Conservation (phyloP, 2,888 invertebrate genomes). For the Matsumyia berberina region DNA sequence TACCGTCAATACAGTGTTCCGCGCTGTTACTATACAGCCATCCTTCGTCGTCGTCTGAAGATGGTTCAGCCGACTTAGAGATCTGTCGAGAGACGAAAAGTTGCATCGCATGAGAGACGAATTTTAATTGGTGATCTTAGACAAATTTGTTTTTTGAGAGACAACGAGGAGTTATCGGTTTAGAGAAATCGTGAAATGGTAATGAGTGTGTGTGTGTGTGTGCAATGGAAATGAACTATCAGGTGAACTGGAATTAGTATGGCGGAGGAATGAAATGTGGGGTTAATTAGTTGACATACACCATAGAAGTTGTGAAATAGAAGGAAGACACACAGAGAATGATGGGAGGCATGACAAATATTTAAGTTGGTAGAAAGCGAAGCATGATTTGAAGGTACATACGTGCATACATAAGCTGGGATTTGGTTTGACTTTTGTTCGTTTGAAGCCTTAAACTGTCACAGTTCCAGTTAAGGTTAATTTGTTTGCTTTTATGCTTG, state of each 20-base stretch:
- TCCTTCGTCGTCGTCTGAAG: conserved; percentile 86
- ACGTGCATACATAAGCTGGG: conserved; percentile 12
- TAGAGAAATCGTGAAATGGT: conserved; percentile 70
- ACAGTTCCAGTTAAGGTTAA: conserved; percentile 42
- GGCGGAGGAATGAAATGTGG: conserved; percentile 58
- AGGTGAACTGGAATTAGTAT: conserved; percentile 75
- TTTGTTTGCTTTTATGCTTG: conserved; percentile 4
- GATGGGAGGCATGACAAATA: conserved; percentile 52
- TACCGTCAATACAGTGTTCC: conserved; percentile 64
- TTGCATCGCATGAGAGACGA: conserved; percentile 17
- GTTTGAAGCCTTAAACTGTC: not conserved
- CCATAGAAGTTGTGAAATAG: conserved; percentile 36
- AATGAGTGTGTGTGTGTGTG: conserved; percentile 43
- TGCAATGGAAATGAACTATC: conserved; percentile 62
- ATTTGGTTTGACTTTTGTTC: conserved; percentile 13
- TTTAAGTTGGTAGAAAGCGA: conserved; percentile 61
- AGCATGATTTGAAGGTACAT: conserved; percentile 30
- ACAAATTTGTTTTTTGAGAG: conserved; percentile 46
- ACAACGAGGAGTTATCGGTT: conserved; percentile 16
- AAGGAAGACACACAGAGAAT: conserved; percentile 21
- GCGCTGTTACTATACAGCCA: conserved; percentile 81
- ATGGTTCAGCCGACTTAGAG: conserved; percentile 85
- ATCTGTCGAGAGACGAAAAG: conserved; percentile 77
- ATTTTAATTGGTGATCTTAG: conserved; percentile 61
- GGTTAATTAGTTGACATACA: conserved; percentile 73